Percentiles rank a stretch among this genome's conserved stretches.
phyloP scores from a whole-genome alignment of 2,797 vertebrate species.

The Sebastes vulpes region DNA sequence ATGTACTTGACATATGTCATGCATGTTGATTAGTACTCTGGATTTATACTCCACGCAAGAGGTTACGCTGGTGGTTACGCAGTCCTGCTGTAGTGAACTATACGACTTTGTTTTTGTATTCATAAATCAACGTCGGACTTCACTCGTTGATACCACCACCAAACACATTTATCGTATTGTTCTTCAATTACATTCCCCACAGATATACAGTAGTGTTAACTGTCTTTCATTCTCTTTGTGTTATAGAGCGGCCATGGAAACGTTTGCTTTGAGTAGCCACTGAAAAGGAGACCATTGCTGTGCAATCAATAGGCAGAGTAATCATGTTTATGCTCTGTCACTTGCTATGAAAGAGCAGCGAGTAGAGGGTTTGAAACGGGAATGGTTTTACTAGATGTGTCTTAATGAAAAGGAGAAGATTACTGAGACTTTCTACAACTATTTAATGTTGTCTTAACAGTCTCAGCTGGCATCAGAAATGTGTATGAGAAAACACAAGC shows the following conservation, averaged over 20 bases:
- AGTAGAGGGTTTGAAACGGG: neutral
- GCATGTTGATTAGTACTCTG: neutral
- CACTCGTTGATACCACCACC: neutral
- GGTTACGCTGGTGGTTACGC: neutral
- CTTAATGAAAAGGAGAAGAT: neutral
- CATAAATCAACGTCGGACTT: neutral
- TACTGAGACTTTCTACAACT: neutral
- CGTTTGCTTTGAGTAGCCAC: neutral
- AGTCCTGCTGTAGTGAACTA: neutral
- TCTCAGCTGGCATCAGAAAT: neutral
- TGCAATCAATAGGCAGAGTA: constrained; percentile 2
- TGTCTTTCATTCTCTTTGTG: neutral
- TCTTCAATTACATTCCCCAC: neutral
- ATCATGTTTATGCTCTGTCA: neutral
- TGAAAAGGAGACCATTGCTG: neutral
- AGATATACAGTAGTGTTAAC: neutral
- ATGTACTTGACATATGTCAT: neutral
- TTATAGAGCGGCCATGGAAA: neutral
- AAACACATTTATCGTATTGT: neutral
- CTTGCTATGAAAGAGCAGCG: neutral
- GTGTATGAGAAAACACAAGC: neutral
- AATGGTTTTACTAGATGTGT: neutral
- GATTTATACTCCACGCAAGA: neutral
- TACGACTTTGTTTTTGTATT: neutral
- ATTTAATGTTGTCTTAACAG: neutral